These are phyloP conservation scores for Tribolium madens DNA, from an alignment of 1,140 invertebrate species.

Conservation along the genomic window DNA sequence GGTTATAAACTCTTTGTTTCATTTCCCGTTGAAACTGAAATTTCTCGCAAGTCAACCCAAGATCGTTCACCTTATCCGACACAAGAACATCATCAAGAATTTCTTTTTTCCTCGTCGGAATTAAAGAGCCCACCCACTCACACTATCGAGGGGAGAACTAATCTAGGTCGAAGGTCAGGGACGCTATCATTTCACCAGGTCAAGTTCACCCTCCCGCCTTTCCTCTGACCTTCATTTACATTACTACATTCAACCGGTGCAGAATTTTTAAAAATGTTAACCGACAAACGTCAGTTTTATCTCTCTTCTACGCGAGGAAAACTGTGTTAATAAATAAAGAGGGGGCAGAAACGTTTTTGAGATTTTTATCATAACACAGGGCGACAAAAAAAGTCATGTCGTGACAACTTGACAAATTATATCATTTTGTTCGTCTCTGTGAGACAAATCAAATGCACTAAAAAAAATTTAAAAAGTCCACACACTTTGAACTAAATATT, in stretches of 20 bases:
- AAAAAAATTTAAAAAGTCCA: no score
- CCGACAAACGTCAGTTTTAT: no score
- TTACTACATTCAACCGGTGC: slow-evolving; percentile 9
- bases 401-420: no score
- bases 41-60: slow-evolving; percentile 19
- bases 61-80: slow-evolving; percentile 14
- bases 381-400: no score
- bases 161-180: slow-evolving; percentile 55
- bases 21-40: slow-evolving; percentile 35
- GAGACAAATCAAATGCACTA: no score
- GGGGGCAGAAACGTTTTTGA: no score
- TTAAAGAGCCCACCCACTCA: slow-evolving; percentile 37
- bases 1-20: slow-evolving; percentile 18
- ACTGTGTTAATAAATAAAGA: no score
- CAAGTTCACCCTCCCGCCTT: slow-evolving; percentile 55
- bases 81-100: background rate
- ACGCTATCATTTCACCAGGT: slow-evolving; percentile 51
- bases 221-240: slow-evolving; percentile 43
- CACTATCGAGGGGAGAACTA: slow-evolving; percentile 44
- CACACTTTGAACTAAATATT: no score
- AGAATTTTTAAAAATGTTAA: background rate
- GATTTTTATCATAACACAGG: no score
- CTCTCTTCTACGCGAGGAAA: no score
- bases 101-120: slow-evolving; percentile 3
- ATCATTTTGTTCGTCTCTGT: no score